Conservation (phyloP, 2,113 vertebrate species). For the Notechis scutatus region DNA sequence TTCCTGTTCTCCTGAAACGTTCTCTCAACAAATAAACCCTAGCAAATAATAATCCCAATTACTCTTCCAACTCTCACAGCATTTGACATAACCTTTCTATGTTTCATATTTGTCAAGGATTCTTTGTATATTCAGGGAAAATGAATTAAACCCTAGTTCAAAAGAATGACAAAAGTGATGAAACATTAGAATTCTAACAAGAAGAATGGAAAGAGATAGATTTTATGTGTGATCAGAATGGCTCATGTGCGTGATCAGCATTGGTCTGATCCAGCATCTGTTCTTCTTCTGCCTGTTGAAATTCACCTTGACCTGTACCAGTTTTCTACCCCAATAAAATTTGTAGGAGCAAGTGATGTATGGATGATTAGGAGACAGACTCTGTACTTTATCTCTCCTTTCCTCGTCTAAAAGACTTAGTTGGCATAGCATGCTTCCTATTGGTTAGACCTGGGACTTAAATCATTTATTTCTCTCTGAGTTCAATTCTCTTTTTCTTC, state of each 20-base stretch:
- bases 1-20: not conserved
- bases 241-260: not conserved
- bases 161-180: not conserved
- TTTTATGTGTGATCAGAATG: not conserved
- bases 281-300: not conserved
- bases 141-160: slow-evolving; percentile 5
- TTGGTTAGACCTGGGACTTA: not conserved
- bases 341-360: not conserved
- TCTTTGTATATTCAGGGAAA: slow-evolving; percentile 2
- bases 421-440: not conserved
- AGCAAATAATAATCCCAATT: slow-evolving; percentile 1
- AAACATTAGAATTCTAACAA: not conserved
- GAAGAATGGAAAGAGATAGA: not conserved
- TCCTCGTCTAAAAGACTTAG: not conserved
- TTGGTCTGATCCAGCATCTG: not conserved
- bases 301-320: not conserved
- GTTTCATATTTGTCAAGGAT: slow-evolving; percentile 11
- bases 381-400: not conserved
- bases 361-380: not conserved
- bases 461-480: not conserved
- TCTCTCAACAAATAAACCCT: not conserved
- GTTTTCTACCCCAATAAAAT: not conserved
- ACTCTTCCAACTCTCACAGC: not conserved
- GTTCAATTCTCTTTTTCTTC: not conserved
- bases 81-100: slow-evolving; percentile 13